Percentiles rank a stretch among this genome's conserved stretches.
Evolutionary conservation across 2,888 invertebrate genomes (phyloP).

Genomic region (Caenorhabditis drosophilae): DNA sequence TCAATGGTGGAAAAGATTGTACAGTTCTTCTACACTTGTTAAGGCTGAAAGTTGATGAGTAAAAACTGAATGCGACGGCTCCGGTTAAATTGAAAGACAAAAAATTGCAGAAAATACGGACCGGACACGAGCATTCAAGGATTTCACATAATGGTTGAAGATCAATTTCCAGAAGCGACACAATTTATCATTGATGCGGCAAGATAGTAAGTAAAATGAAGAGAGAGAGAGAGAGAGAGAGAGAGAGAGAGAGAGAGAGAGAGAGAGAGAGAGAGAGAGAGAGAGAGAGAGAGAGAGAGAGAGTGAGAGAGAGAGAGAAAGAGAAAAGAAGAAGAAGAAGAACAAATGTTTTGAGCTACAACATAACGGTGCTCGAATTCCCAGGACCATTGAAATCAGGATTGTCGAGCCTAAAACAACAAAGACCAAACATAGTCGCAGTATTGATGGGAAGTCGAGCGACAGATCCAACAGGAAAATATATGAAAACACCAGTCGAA

Average conservation of each 20-base stretch:
- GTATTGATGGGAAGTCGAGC: conserved; percentile 89
- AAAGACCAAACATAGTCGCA: conserved; percentile 77
- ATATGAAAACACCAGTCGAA: conserved; percentile 56
- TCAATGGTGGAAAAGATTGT: conserved; percentile 99
- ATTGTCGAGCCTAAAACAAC: conserved; percentile 75
- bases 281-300: too few species aligned
- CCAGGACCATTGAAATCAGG: conserved; percentile 79
- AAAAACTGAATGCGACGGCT: conserved; percentile 3
- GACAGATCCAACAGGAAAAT: conserved; percentile 77
- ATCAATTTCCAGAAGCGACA: conserved; percentile 84
- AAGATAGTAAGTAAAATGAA: conserved; percentile 28
- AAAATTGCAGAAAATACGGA: conserved; percentile 60
- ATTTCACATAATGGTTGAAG: conserved; percentile 81
- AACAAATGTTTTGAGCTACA: conserved; percentile 73
- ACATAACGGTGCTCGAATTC: conserved; percentile 78
- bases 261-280: too few species aligned
- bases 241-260: too few species aligned
- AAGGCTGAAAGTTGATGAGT: conserved; percentile 58
- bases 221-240: too few species aligned
- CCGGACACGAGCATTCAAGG: conserved; percentile 72
- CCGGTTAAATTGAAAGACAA: too few species aligned
- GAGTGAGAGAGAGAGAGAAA: too few species aligned
- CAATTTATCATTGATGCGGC: conserved; percentile 78
- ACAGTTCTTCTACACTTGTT: conserved; percentile 83
- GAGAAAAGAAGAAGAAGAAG: background rate